Evolutionary conservation across 2,797 vertebrate genomes (phyloP).

Genomic region (Philypnodon macrostomus): DNA sequence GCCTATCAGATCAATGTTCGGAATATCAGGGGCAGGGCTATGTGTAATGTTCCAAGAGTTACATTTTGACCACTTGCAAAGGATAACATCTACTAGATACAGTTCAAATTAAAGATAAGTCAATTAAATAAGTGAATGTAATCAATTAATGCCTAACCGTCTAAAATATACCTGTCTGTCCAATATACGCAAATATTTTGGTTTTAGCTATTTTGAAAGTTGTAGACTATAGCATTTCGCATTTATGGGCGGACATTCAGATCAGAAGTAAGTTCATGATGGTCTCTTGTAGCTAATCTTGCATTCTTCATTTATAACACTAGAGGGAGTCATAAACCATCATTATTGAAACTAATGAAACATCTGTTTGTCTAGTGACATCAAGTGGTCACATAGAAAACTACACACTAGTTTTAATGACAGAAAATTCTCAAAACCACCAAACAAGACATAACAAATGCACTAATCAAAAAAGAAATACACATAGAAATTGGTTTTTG

Average conservation of each 20-base stretch:
- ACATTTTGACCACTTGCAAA: too few species aligned
- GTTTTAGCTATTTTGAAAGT: too few species aligned
- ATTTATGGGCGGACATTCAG: too few species aligned
- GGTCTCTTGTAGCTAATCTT: background rate
- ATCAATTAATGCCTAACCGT: too few species aligned
- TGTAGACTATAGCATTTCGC: too few species aligned
- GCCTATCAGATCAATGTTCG: background rate
- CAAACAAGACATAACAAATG: background rate
- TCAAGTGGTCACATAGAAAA: conserved; percentile 34
- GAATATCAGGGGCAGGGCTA: background rate
- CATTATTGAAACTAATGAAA: background rate
- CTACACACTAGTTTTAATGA: conserved; percentile 8
- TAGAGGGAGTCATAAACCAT: conserved; percentile 47
- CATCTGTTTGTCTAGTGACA: conserved; percentile 26
- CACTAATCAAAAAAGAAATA: too few species aligned
- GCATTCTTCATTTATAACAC: conserved; percentile 27
- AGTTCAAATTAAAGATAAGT: too few species aligned
- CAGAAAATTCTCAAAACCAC: background rate
- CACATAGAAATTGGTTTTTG: background rate
- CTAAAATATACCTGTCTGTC: too few species aligned
- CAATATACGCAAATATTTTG: too few species aligned
- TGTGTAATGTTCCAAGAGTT: background rate
- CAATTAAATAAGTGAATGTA: too few species aligned
- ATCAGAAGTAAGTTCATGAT: too few species aligned
- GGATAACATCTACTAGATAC: too few species aligned